Evolutionary conservation across 2,888 invertebrate genomes (phyloP), one percentile per base, ranked within the genome.

Genomic region (Hirtodrosophila histrioides): DNA sequence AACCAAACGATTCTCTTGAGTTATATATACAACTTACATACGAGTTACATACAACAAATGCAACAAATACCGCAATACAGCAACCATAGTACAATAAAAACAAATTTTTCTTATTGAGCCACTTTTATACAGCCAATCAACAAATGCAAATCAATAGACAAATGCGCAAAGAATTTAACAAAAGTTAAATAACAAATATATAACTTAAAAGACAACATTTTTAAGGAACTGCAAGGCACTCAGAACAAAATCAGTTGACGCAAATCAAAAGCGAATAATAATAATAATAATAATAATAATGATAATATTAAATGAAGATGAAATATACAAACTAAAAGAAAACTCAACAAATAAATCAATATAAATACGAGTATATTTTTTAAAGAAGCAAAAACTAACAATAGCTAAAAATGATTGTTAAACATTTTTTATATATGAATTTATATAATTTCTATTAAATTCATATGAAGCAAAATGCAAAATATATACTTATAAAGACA

Each of bases 21-120:
- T 75, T 57, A 50, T 46, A 69, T 56, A 57, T 41, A 48, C 24
- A 45, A 41, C 3, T 37, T 45, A 54, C 67, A 69, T 55, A 73
- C 72, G 17, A 17, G 17, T 70, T 64, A 61, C 40, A 69, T 76
- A 71, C 65, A 84, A 85, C 78, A 83, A 84, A 53, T 75, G 78
- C 79, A 75, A 78, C 81, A 66, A 61, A 62, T 75, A 83, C 78
- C 69, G 79, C 85, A 84, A 73, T 72, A 67, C 76, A 70, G 84
- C 77, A 85, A 85, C 84, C 78, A 86, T 78, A 89, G 88, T 84
- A 89, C 86, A 88, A 88, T 88, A 88, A 82, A 79, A 70, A 72
- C 61, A 75, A 62, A 63, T 74, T 82, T 85, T 87, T 85, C 86
- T 86, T 73, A 85, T 77, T 77, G 71, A 83, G 49, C 70, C 71